Evolutionary conservation across 2,888 invertebrate genomes (phyloP).

Genomic region (Myathropa florea): DNA sequence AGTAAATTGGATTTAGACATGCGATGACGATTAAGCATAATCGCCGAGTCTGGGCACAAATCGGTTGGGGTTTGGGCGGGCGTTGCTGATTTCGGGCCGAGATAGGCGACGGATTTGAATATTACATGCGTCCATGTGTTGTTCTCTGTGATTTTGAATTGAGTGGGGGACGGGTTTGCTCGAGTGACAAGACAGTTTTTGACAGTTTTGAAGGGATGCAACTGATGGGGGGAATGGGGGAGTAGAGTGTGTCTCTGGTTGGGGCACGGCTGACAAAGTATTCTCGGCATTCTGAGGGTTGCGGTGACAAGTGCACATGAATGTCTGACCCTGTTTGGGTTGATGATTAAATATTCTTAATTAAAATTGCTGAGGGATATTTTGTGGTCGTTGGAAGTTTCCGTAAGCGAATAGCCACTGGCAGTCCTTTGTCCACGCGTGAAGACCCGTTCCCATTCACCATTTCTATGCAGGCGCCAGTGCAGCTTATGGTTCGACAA

Average conservation of each 20-base stretch:
- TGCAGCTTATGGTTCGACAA: no score
- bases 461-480: no score
- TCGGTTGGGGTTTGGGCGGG: neutral
- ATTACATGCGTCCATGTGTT: neutral
- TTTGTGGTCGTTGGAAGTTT: no score
- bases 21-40: conserved; percentile 48
- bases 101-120: neutral
- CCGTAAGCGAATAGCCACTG: no score
- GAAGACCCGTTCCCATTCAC: no score
- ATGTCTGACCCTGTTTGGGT: no score
- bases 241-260: neutral
- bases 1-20: conserved; percentile 41
- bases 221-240: neutral
- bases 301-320: no score
- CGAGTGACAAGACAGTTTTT: neutral
- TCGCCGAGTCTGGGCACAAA: conserved; percentile 5
- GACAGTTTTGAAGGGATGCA: neutral
- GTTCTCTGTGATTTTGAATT: neutral
- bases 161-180: neutral
- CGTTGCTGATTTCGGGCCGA: neutral
- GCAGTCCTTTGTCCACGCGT: no score
- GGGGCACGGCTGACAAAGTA: no score
- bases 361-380: no score
- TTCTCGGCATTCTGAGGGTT: no score
- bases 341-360: no score